These are phyloP conservation scores for Mongoloraphidia duomilia DNA, from an alignment of 2,888 invertebrate species.

Conservation along the genomic window DNA sequence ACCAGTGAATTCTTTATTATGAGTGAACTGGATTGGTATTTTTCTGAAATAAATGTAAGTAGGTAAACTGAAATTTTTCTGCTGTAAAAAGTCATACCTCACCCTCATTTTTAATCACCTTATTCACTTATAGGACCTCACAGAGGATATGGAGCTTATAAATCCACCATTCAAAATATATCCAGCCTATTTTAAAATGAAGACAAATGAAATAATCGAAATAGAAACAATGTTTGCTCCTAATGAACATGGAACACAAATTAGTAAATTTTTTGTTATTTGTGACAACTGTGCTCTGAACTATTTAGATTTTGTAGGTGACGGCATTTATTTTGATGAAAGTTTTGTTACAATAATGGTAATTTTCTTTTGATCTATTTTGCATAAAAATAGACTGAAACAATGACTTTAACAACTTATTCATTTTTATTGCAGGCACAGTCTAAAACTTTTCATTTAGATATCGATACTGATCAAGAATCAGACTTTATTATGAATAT, in stretches of 20 bases:
- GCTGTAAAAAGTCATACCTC: not conserved
- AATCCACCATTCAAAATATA: conserved; percentile 25
- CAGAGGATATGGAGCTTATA: conserved; percentile 20
- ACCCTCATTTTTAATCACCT: not conserved
- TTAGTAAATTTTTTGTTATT: conserved; percentile 28
- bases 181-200: conserved; percentile 29
- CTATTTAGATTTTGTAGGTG: conserved; percentile 30
- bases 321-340: conserved; percentile 27
- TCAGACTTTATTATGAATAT: too few species aligned
- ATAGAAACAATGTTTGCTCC: conserved; percentile 28
- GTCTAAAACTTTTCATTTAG: too few species aligned
- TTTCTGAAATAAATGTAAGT: conserved; percentile 25
- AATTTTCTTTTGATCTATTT: conserved; percentile 6
- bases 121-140: conserved; percentile 18
- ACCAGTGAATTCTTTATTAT: conserved; percentile 29
- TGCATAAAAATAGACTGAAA: not conserved
- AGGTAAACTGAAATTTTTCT: not conserved
- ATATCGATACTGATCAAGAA: too few species aligned
- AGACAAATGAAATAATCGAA: conserved; percentile 23
- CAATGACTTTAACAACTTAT: too few species aligned
- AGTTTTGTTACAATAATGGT: conserved; percentile 14
- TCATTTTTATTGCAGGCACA: too few species aligned
- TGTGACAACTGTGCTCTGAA: conserved; percentile 29
- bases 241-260: conserved; percentile 23
- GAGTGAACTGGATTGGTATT: conserved; percentile 30